Conservation (phyloP, 2,797 vertebrate species). For the Rhynchotus rufescens region DNA sequence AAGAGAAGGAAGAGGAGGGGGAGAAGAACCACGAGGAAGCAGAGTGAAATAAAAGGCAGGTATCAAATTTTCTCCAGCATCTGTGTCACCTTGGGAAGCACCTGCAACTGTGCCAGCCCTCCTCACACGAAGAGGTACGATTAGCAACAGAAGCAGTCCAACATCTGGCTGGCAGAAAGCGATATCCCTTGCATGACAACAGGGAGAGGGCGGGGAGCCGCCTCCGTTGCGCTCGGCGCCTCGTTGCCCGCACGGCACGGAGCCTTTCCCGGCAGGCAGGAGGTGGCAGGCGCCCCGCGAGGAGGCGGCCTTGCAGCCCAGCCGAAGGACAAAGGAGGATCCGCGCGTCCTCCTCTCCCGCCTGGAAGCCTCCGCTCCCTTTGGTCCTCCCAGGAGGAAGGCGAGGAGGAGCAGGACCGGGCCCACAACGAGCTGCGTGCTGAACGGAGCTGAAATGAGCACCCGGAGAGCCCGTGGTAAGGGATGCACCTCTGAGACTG, state of each 20-base stretch:
- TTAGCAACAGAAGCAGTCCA: background rate
- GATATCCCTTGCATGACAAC: background rate
- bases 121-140: accelerated
- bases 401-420: accelerated
- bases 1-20: background rate
- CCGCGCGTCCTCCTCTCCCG: background rate
- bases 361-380: too few species aligned
- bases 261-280: accelerated
- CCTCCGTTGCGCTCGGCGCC: accelerated
- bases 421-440: background rate
- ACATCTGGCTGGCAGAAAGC: background rate
- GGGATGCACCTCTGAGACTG: conserved; percentile 32
- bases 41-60: background rate
- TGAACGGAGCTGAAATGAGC: conserved; percentile 42
- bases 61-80: background rate
- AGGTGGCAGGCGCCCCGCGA: accelerated
- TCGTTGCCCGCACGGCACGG: accelerated
- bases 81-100: background rate
- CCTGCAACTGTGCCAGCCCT: background rate
- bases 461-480: background rate
- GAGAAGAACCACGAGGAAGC: background rate
- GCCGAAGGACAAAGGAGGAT: background rate
- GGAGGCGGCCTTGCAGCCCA: background rate
- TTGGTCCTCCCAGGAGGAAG: background rate
- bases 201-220: background rate